phyloP scores from a whole-genome alignment of 92 coral and sea anemone species.

The Galaxea fascicularis region DNA sequence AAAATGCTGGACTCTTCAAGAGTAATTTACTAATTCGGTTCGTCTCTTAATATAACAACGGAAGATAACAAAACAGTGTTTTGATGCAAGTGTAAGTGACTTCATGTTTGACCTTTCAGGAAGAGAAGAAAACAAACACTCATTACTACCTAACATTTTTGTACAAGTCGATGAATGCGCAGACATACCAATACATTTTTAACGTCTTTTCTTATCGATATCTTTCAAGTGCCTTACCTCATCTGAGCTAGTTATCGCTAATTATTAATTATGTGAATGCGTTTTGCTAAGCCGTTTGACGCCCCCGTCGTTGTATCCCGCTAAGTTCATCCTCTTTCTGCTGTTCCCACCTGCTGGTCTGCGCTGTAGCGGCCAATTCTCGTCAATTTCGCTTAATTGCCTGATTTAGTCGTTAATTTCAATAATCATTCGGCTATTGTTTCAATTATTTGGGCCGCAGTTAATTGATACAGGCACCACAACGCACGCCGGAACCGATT shows the following conservation, averaged over 20 bases:
- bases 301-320: conserved; percentile 37
- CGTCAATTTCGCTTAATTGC: conserved; percentile 54
- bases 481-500: conserved; percentile 54
- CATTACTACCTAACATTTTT: conserved; percentile 15
- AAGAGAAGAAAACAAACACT: conserved; percentile 16
- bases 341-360: conserved; percentile 48
- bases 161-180: background rate
- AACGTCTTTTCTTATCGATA: conserved; percentile 18
- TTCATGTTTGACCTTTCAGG: conserved; percentile 28
- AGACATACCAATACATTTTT: conserved; percentile 3
- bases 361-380: conserved; percentile 50
- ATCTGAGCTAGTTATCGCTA: conserved; percentile 8
- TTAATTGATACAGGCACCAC: conserved; percentile 56
- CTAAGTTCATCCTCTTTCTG: conserved; percentile 24
- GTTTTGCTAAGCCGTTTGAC: conserved; percentile 22
- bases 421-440: conserved; percentile 59
- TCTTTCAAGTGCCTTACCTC: conserved; percentile 1
- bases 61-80: conserved; percentile 28
- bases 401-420: conserved; percentile 63
- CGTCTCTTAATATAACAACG: conserved; percentile 6
- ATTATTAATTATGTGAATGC: conserved; percentile 40
- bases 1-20: background rate
- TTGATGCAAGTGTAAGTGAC: conserved; percentile 28
- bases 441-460: conserved; percentile 51
- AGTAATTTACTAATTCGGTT: conserved; percentile 22